phyloP scores from a whole-genome alignment of 2,113 vertebrate species.

The Hippocampus abdominalis region DNA sequence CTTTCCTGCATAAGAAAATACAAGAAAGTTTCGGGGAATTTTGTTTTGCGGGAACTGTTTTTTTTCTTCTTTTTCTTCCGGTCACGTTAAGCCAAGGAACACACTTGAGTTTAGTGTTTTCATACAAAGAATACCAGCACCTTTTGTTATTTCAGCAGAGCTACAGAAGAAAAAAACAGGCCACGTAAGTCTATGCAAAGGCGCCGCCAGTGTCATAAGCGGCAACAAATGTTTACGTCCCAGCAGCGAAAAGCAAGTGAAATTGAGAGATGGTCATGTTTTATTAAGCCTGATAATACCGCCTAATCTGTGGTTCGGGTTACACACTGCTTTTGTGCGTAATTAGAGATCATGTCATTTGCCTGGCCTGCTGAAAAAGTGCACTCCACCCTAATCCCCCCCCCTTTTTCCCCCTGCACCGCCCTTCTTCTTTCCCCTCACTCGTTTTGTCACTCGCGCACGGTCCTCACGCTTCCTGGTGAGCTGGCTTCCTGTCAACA shows the following conservation, averaged over 20 bases:
- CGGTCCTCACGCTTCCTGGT: slow-evolving; percentile 24
- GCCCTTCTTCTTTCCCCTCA: slow-evolving; percentile 31
- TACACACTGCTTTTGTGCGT: slow-evolving; percentile 70
- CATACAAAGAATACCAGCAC: neutral
- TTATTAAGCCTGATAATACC: slow-evolving; percentile 71
- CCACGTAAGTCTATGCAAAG: slow-evolving; percentile 9
- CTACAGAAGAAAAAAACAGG: slow-evolving; percentile 15
- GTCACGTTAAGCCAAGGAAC: neutral
- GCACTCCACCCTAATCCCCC: slow-evolving; percentile 63
- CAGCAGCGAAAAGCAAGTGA: slow-evolving; percentile 49
- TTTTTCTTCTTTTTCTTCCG: neutral
- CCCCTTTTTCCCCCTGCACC: slow-evolving; percentile 49
- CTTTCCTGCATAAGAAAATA: neutral
- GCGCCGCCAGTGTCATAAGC: slow-evolving; percentile 23
- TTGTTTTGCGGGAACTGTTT: neutral
- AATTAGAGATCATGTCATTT: slow-evolving; percentile 70
- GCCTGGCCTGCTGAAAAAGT: slow-evolving; percentile 60
- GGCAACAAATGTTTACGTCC: slow-evolving; percentile 50
- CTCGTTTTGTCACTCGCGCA: slow-evolving; percentile 19
- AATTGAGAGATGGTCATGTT: slow-evolving; percentile 66
- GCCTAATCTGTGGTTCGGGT: slow-evolving; percentile 66
- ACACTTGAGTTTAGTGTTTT: neutral
- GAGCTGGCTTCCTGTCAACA: slow-evolving; percentile 31
- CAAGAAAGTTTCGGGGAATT: neutral
- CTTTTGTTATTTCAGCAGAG: neutral